Base-by-base conservation (phyloP, 2,888 invertebrate species). In the Cheilosia scutellata region DNA sequence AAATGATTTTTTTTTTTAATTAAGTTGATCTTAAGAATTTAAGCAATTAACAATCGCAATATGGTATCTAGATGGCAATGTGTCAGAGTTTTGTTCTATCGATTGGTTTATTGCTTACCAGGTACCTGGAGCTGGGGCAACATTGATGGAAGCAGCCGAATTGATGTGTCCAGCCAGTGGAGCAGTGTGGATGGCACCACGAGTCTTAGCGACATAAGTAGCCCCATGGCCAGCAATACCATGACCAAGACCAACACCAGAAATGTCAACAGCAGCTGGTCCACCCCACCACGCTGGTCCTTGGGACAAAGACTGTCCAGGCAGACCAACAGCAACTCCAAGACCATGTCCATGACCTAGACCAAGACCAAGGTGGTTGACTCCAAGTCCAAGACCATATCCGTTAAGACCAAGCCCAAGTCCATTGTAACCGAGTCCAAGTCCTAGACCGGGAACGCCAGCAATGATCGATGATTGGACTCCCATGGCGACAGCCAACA, bases 401-500 rank as follows among this genome's bases (percentile, higher is more conserved):
- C 82, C 31, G 90, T 88, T n/a, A 88, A 70, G 37, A 88, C 79
- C 20, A 16, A 47, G 47, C 88, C 82, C 33, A 87, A 88, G 57
- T 16, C 79, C 13, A 33, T 51, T 47, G 89, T 91, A 11, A 90
- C 89, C 31, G 5, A 60, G 29, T 31, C 58, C 71, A 27, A 71
- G 49, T 44, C 74, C 74, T 20, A 63, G 16, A 20, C 62, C 57
- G 9, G 70, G 62, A 49, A 62, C 42, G 9, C 63, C 44, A 37
- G 90, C 89, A 68, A 91, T 88, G 75, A 91, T 78, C 3, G 91
- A 91, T 5, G 91, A 90, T 88, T 92, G 90, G 29, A 89, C 91
- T 75, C 90, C 90, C 89, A 91, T 88, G 88, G 90, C 90, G 42
- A 92, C 89, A 76, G 91, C 92, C 89, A 92, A 89, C 80, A 90